These are phyloP conservation scores for Agrypnus murinus DNA, from an alignment of 2,888 invertebrate species.

Conservation along the genomic window DNA sequence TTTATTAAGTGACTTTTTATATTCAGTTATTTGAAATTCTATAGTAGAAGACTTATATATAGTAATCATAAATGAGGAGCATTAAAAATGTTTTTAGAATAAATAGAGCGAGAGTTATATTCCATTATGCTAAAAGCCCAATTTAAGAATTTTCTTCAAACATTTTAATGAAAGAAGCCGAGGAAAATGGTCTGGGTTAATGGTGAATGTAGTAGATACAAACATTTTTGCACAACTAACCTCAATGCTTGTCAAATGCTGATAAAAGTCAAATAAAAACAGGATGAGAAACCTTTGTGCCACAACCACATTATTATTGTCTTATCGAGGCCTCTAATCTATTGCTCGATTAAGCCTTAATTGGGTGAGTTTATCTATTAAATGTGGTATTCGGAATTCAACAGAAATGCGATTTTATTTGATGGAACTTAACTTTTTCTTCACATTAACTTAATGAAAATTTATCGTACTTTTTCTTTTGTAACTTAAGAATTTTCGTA, in stretches of 20 bases:
- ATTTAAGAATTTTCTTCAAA: background rate
- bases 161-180: background rate
- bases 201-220: conserved; percentile 6
- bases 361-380: too few relatives aligned
- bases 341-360: background rate
- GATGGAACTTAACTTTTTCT: too few relatives aligned
- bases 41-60: too few relatives aligned
- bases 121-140: background rate
- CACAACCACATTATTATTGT: conserved; percentile 2
- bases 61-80: too few relatives aligned
- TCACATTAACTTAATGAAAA: too few relatives aligned
- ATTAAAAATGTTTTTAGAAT: background rate
- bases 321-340: conserved; percentile 3
- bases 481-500: too few relatives aligned
- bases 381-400: too few relatives aligned
- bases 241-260: conserved; percentile 1
- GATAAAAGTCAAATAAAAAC: conserved; percentile 18
- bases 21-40: too few relatives aligned
- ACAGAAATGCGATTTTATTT: too few relatives aligned
- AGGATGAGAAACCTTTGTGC: conserved; percentile 2
- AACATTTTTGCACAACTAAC: conserved; percentile 14
- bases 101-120: background rate
- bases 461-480: too few relatives aligned
- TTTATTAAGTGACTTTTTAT: too few relatives aligned
- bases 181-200: conserved; percentile 5